Conservation (phyloP, 2,888 invertebrate genomes). For the Hypomecis punctinalis region DNA sequence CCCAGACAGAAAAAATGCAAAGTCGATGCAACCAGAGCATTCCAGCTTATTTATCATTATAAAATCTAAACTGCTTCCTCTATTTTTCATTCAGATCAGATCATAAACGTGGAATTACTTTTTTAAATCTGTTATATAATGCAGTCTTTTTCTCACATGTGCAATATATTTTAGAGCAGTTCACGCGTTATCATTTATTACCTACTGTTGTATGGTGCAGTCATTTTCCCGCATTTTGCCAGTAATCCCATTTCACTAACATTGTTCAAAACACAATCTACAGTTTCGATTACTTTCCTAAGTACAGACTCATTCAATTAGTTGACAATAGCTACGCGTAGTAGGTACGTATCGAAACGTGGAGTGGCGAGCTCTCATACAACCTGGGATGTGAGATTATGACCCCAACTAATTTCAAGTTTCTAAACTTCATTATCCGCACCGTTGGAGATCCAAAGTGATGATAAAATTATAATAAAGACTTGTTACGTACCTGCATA, state of each 20-base stretch:
- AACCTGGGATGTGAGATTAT: conserved; percentile 68
- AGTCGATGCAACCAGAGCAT: too few relatives aligned
- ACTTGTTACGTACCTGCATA: conserved; percentile 47
- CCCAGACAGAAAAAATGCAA: too few relatives aligned
- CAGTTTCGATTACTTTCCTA: conserved; percentile 35
- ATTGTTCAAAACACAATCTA: conserved; percentile 32
- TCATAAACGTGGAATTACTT: too few relatives aligned
- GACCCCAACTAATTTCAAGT: conserved; percentile 77
- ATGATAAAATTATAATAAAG: conserved; percentile 71
- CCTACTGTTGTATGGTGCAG: background rate
- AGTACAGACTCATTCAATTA: conserved; percentile 48
- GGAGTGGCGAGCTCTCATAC: conserved; percentile 50
- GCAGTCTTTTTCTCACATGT: too few relatives aligned
- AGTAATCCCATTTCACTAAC: conserved; percentile 18
- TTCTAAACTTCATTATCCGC: conserved; percentile 78
- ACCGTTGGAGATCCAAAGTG: conserved; percentile 72
- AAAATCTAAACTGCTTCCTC: too few relatives aligned
- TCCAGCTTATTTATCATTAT: too few relatives aligned
- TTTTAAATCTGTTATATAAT: too few relatives aligned
- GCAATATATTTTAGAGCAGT: too few relatives aligned
- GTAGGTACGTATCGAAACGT: conserved; percentile 33
- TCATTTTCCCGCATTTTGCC: background rate
- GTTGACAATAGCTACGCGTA: conserved; percentile 43
- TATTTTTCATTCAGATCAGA: too few relatives aligned
- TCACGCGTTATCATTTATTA: too few relatives aligned